Conservation (phyloP, 2,797 vertebrate species). For the Hydrocynus forskahlii region DNA sequence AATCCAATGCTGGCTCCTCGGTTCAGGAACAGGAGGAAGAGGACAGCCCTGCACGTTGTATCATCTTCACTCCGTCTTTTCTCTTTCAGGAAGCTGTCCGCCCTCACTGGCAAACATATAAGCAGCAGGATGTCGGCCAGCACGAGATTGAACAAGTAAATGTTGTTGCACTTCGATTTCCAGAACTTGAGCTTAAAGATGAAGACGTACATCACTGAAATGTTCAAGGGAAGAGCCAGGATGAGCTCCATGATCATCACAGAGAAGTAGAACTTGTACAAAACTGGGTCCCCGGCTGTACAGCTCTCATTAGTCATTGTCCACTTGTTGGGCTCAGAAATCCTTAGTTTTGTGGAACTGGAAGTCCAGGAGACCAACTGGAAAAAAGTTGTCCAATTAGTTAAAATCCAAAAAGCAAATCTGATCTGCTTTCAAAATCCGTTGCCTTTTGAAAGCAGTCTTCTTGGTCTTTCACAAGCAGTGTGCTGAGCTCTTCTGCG, state of each 20-base stretch:
- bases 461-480: background rate
- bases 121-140: constrained; percentile 73
- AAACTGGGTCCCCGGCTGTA: fast-evolving
- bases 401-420: background rate
- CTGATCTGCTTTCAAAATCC: background rate
- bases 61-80: constrained; percentile 42
- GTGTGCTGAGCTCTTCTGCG: background rate
- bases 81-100: constrained; percentile 60
- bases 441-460: background rate
- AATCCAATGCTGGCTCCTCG: constrained; percentile 74
- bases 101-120: constrained; percentile 73
- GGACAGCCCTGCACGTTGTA: constrained; percentile 53
- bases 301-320: constrained; percentile 48
- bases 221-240: constrained; percentile 74
- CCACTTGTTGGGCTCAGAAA: background rate
- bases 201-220: constrained; percentile 74
- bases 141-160: constrained; percentile 78
- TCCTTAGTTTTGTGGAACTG: background rate
- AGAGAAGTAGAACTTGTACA: constrained; percentile 69
- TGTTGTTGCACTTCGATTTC: constrained; percentile 74
- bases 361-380: background rate
- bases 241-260: constrained; percentile 69
- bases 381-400: background rate
- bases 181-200: constrained; percentile 79
- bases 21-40: constrained; percentile 74